A percentile compares a stretch with the other conserved stretches of the same genome.
Evolutionary conservation across 2,797 vertebrate genomes (phyloP).

Genomic region (Megalops cyprinoides): DNA sequence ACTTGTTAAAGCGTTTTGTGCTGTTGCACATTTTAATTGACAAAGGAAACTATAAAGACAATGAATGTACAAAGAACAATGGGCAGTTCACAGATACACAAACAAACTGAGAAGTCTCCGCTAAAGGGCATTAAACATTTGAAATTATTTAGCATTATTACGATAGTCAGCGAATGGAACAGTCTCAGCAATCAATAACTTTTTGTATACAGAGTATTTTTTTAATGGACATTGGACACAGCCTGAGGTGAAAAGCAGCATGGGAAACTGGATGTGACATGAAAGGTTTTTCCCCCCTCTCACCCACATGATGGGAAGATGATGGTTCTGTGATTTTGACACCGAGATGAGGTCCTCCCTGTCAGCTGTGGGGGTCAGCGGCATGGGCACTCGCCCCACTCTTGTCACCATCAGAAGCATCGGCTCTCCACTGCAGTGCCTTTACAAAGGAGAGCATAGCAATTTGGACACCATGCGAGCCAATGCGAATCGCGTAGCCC

Average conservation of each 20-base stretch:
- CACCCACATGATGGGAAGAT: not conserved
- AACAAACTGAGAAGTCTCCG: no score
- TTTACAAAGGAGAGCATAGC: not conserved
- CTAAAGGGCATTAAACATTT: no score
- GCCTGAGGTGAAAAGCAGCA: not conserved
- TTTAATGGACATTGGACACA: not conserved
- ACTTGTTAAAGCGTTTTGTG: not conserved
- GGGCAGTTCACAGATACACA: not conserved
- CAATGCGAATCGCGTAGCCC: not conserved
- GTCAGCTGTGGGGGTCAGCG: constrained; percentile 45
- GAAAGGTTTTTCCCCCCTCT: not conserved
- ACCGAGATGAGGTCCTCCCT: constrained; percentile 18
- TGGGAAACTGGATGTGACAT: not conserved
- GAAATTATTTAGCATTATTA: no score
- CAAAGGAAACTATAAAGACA: not conserved
- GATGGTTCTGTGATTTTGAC: not conserved
- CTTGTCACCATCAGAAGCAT: constrained; percentile 29
- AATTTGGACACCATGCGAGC: not conserved
- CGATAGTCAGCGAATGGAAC: not conserved
- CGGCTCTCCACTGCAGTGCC: constrained; percentile 29
- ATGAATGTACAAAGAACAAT: not conserved
- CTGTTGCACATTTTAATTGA: not conserved
- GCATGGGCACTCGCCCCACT: constrained; percentile 17
- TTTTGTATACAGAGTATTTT: no score
- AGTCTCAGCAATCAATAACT: no score